A percentile compares a stretch with the other conserved stretches of the same genome.
Evolutionary conservation across 2,888 invertebrate genomes (phyloP).

Genomic region (Drosophila pseudotalamancana): DNA sequence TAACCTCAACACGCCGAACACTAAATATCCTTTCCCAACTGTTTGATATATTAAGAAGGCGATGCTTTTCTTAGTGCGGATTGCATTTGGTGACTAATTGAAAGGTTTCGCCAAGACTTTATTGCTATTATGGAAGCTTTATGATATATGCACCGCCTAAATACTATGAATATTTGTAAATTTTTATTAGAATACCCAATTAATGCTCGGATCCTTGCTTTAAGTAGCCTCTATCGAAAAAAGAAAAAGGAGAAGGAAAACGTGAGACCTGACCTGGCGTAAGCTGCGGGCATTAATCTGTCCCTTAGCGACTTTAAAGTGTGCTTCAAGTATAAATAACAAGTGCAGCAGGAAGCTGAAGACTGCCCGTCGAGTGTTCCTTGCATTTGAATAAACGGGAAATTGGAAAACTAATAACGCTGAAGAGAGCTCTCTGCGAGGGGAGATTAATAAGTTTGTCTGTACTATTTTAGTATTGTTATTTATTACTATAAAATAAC

Average conservation of each 20-base stretch:
- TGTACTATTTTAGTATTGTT: no score
- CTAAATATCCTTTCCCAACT: not conserved
- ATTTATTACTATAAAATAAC: no score
- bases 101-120: no score
- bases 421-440: constrained; percentile 32
- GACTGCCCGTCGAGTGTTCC: constrained; percentile 37
- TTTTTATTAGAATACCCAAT: no score
- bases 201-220: no score
- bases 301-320: constrained; percentile 53
- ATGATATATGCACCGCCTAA: no score
- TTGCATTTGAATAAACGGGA: constrained; percentile 72
- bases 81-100: no score
- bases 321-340: constrained; percentile 69
- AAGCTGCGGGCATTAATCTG: constrained; percentile 36
- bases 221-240: no score
- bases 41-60: no score
- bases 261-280: constrained; percentile 14
- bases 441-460: not conserved
- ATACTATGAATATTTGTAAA: no score
- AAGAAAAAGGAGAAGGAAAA: constrained; percentile 5
- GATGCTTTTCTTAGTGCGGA: no score
- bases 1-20: not conserved
- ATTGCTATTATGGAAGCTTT: no score
- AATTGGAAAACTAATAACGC: constrained; percentile 75
- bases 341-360: constrained; percentile 53